A percentile compares a stretch with the other conserved stretches of the same genome.
These are phyloP conservation scores for Petrocephalus microphthalmus DNA, from an alignment of 2,113 vertebrate genomes.

Conservation along the genomic window DNA sequence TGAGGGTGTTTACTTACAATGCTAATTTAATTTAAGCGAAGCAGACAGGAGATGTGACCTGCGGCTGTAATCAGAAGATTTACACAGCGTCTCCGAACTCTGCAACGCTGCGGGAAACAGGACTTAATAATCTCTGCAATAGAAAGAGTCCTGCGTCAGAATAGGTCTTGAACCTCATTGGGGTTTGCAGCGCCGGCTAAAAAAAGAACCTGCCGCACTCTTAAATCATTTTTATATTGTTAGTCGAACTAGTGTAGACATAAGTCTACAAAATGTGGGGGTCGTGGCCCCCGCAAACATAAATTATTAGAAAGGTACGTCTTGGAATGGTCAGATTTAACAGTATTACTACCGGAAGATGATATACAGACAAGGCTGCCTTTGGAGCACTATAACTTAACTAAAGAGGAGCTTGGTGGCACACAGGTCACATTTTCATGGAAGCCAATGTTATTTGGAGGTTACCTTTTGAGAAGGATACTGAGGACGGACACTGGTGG, in stretches of 20 bases:
- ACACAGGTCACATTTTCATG: background rate
- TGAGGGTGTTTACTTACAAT: background rate
- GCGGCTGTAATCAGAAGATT: background rate
- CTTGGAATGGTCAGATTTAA: background rate
- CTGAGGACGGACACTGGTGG: background rate
- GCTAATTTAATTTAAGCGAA: background rate
- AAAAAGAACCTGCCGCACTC: background rate
- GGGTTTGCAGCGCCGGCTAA: background rate
- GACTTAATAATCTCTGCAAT: background rate
- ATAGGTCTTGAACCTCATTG: background rate
- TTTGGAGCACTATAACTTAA: background rate
- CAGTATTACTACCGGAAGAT: background rate
- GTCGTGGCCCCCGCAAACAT: background rate
- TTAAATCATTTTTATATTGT: conserved; percentile 6
- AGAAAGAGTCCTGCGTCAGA: background rate
- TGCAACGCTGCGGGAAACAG: background rate
- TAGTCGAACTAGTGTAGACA: background rate
- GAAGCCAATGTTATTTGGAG: background rate
- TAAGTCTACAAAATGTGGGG: background rate
- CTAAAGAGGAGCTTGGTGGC: background rate
- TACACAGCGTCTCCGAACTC: background rate
- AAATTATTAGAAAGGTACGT: background rate
- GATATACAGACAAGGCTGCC: background rate
- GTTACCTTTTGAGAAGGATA: background rate
- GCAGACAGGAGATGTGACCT: background rate